phyloP scores from a whole-genome alignment of 2,888 invertebrate genomes.

The Drosophila nigricruria region DNA sequence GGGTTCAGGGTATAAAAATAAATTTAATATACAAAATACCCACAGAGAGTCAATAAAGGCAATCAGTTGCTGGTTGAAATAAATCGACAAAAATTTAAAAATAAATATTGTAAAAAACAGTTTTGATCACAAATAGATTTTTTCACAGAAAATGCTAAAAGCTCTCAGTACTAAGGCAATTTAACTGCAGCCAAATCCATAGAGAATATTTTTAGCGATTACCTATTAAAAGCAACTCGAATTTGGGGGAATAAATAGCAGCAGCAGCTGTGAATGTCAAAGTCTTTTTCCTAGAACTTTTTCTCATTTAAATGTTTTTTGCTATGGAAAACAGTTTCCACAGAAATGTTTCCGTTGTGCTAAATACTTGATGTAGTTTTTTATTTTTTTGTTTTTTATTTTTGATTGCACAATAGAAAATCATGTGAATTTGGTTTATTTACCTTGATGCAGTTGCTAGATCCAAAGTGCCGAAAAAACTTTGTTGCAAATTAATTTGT shows the following conservation, averaged over 20 bases:
- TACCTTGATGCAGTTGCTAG: slow-evolving; percentile 36
- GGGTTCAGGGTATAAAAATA: too few species aligned
- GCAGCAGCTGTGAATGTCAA: neutral
- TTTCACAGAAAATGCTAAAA: neutral
- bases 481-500: slow-evolving; percentile 75
- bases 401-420: neutral
- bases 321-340: neutral
- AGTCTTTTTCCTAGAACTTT: neutral
- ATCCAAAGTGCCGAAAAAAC: slow-evolving; percentile 46
- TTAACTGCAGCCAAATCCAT: neutral
- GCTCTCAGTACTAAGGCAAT: too few species aligned
- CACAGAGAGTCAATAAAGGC: neutral
- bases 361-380: neutral
- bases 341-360: neutral
- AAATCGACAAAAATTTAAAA: neutral
- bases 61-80: neutral
- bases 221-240: neutral
- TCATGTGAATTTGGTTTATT: slow-evolving; percentile 31
- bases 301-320: neutral
- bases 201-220: neutral
- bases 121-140: neutral
- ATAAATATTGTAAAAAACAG: neutral
- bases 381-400: neutral
- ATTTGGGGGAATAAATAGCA: neutral
- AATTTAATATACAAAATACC: neutral